Conservation (phyloP, 2,888 invertebrate species). For the Andrena flavipes region DNA sequence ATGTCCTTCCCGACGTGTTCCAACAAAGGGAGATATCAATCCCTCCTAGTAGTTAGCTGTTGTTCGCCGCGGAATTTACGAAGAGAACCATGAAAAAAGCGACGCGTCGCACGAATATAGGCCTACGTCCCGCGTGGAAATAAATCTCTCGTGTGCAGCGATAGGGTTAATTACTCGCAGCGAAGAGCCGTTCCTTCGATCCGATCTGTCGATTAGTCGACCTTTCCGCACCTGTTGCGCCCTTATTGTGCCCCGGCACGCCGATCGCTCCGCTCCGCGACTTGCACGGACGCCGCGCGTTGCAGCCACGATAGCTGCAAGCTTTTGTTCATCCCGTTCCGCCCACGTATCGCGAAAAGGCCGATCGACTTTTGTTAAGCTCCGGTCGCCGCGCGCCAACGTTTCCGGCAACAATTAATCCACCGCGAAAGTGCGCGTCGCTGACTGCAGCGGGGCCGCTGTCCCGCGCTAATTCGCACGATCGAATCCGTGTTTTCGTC, state of each 20-base stretch:
- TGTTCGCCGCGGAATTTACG: neutral
- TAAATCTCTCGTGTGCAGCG: constrained; percentile 1
- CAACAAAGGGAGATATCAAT: constrained; percentile 36
- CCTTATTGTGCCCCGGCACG: constrained; percentile 49
- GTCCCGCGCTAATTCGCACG: neutral
- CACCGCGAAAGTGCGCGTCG: neutral
- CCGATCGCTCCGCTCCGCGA: constrained; percentile 39
- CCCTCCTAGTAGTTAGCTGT: neutral
- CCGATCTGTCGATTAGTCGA: constrained; percentile 50
- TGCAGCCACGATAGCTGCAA: neutral
- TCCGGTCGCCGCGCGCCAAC: neutral
- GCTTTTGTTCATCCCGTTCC: constrained; percentile 12
- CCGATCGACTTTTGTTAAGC: constrained; percentile 22
- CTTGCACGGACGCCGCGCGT: neutral
- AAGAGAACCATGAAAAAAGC: neutral
- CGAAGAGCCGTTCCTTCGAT: constrained; percentile 24
- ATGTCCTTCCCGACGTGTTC: constrained; percentile 10
- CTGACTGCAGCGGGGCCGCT: neutral
- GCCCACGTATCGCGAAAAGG: neutral
- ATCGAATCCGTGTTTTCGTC: neutral
- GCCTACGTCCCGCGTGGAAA: neutral
- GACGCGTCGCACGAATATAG: neutral
- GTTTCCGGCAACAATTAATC: constrained; percentile 6
- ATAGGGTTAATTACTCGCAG: constrained; percentile 45
- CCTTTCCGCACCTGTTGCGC: constrained; percentile 60